Base-by-base conservation (phyloP, 2,797 vertebrate species). In the Mareca penelope region DNA sequence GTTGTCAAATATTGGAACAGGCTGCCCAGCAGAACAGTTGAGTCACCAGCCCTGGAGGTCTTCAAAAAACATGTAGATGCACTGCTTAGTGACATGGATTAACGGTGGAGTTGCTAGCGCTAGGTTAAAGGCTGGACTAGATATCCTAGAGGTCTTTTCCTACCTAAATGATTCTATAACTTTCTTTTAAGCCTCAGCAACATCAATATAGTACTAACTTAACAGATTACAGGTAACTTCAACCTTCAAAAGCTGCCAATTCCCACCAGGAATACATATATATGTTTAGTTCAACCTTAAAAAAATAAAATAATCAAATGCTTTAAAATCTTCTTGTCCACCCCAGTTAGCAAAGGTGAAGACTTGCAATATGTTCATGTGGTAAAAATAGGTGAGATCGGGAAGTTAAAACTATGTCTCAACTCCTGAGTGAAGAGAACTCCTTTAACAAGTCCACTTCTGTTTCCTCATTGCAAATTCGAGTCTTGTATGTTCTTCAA, bases 361-460 rank as follows among this genome's bases (percentile, higher is more conserved):
- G 14, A 67, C 63, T 35, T 44, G 57, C 9, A 8, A 72, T 23
- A 57, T 2, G 0, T 5, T 55, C 23, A 29, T 7, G 0, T 8
- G 10, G 55, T 29, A 94, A 35, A 85, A 75, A 70, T 1, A 73
- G 33, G 65, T 0, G 4, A 64, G 42, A 60, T 42, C 8, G 28
- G 15, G 15, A 63, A 83, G 40, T 50, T 14, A 75, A 50, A 77
- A 61, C 18, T 17, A 71, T 1, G 0, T 31, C 46, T 85, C 55
- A 77, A 77, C 26, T 78, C 21, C 67, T 68, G 56, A 86, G 8
- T 24, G 31, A 67, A 75, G 21, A 7, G 10, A 77, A 50, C 9
- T 72, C 53, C 48, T 90, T 72, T 22, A 72, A 76, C 10, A 4
- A 6, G 4, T 9, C 2, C 22, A 50, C 11, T 87, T 72, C 22